These are phyloP conservation scores for Toxotes chatareus DNA, from an alignment of 2,113 vertebrate species.

Conservation along the genomic window DNA sequence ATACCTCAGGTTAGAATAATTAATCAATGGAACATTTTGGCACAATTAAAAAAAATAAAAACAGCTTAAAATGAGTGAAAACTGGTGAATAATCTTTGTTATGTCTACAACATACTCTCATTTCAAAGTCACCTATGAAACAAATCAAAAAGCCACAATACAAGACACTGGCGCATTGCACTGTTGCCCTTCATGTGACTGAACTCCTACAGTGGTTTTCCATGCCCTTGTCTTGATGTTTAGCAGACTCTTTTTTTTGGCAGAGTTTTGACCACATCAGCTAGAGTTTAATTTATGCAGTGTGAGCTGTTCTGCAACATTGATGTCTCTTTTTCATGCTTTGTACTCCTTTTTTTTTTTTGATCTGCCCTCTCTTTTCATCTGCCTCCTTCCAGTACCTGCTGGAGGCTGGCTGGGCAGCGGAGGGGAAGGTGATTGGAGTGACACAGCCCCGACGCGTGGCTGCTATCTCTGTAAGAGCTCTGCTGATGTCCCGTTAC, in stretches of 20 bases:
- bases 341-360: conserved; percentile 3
- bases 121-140: conserved; percentile 8
- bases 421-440: conserved; percentile 94
- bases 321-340: conserved; percentile 9
- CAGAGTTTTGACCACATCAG: conserved; percentile 51
- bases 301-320: conserved; percentile 46
- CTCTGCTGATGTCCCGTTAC: conserved; percentile 23
- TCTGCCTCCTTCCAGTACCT: conserved; percentile 87
- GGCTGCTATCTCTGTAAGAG: conserved; percentile 94
- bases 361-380: conserved; percentile 17
- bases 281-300: conserved; percentile 59
- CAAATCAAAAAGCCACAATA: background rate
- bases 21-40: background rate
- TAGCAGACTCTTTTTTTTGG: conserved; percentile 30
- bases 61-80: background rate
- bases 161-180: conserved; percentile 33
- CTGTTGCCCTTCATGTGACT: conserved; percentile 22
- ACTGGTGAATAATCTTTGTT: background rate
- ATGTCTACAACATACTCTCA: background rate
- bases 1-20: conserved; percentile 90
- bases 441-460: conserved; percentile 97
- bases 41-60: background rate
- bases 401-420: conserved; percentile 97
- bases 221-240: conserved; percentile 65
- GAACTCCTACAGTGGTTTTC: conserved; percentile 24